These are phyloP conservation scores for Tautogolabrus adspersus DNA, from an alignment of 2,113 vertebrate species.

Conservation along the genomic window DNA sequence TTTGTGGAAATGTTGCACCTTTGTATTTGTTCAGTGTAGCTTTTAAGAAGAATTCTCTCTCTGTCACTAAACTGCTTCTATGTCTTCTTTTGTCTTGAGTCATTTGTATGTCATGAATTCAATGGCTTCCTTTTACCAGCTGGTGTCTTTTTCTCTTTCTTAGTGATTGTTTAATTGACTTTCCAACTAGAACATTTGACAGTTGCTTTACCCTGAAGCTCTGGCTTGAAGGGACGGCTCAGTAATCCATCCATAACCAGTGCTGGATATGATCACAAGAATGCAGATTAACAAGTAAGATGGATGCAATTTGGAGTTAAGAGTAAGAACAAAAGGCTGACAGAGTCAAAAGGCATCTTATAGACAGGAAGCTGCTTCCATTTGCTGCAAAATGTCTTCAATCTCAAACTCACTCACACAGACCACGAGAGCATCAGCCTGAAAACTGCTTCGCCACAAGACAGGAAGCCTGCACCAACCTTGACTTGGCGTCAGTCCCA, in stretches of 20 bases:
- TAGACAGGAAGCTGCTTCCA: conserved; percentile 65
- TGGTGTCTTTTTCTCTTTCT: no score
- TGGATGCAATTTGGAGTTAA: background rate
- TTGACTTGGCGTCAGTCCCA: background rate
- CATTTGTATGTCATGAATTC: no score
- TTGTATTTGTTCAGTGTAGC: no score
- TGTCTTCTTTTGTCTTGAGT: background rate
- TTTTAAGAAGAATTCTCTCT: no score
- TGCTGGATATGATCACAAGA: conserved; percentile 1
- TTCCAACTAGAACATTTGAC: no score
- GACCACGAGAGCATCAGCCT: conserved; percentile 15
- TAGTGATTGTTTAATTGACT: no score
- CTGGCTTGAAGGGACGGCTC: background rate
- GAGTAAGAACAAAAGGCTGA: background rate
- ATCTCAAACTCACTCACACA: conserved; percentile 12
- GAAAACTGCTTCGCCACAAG: conserved; percentile 56
- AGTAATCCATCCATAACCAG: background rate
- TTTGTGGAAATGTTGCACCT: no score
- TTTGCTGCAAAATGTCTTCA: conserved; percentile 51
- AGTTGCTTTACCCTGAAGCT: background rate
- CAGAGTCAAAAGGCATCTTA: background rate
- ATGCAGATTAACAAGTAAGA: conserved; percentile 27
- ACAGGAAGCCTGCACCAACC: conserved; percentile 76
- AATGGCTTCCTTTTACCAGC: no score
- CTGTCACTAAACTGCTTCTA: no score